Base-by-base conservation (phyloP, 2,113 vertebrate genomes). In the Rutilus rutilus region DNA sequence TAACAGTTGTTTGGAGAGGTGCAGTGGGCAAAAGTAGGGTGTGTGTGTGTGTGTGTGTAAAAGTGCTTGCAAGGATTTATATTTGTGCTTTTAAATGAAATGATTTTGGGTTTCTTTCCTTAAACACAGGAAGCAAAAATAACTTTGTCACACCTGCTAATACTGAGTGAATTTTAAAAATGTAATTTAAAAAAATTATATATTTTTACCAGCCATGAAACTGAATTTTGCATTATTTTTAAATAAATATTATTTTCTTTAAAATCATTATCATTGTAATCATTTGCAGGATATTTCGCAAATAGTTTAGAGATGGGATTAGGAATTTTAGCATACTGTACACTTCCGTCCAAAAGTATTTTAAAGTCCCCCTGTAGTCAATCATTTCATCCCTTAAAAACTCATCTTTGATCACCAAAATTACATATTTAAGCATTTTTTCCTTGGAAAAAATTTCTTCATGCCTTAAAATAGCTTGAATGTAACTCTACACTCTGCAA, bases 1-100 rank as follows among this genome's bases (percentile, higher is more conserved):
- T 91, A 88, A 71, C 91, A 92, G 91, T 92, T 91, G 88, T 89
- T 88, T 85, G 79, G 82, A 85, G 65, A 80, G 75, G 54, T 15
- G 78, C 76, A 79, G 52, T 83, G 86, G 74, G 83, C 65, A 47
- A n/a, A 64, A 50, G n/a, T 86, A 90, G 87, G 42, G 27, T 5
- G 19, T 50, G 84, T 15, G 65, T 64, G 71, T 60, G 52, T 84
- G 25, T 69, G 75, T 78, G 50, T 52, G 50, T 52, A n/a, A n/a
- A n/a, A n/a, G 64, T 78, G 80, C 64, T 85, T 65, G 42, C 14
- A 79, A 73, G 87, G 54, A 82, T 52, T 11, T 10, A 74, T 71
- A 42, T 74, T 83, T 74, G 78, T 42, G 59, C 47, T 62, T 45
- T 36, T 80, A 42, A 52, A 50, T 52, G 10, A 67, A 8, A 4